Evolutionary conservation across 2,888 invertebrate genomes (phyloP).

Genomic region (Epirrhoe tristata): DNA sequence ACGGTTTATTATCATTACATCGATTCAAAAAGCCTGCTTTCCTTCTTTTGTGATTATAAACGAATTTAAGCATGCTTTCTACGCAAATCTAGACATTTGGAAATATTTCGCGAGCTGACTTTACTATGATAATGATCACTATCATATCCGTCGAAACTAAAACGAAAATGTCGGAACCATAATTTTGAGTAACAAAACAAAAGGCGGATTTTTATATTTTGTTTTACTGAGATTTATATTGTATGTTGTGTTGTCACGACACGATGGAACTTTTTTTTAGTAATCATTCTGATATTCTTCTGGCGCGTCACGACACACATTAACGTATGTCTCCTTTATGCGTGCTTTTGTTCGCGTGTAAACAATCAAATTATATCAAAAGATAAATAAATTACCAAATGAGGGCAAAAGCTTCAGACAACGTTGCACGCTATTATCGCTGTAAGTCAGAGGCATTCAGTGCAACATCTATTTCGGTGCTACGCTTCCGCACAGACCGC

Average conservation of each 20-base stretch:
- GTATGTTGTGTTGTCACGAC: too few species aligned
- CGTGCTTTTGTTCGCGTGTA: too few species aligned
- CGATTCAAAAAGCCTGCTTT: slow-evolving; percentile 41
- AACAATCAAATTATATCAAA: too few species aligned
- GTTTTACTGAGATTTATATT: too few species aligned
- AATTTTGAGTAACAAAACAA: too few species aligned
- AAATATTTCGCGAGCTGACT: not conserved
- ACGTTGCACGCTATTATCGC: slow-evolving; percentile 33
- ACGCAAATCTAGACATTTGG: not conserved
- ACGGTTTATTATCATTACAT: slow-evolving; percentile 54
- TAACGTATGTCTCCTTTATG: too few species aligned
- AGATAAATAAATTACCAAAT: slow-evolving; percentile 1
- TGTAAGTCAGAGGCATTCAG: slow-evolving; percentile 27
- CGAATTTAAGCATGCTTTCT: slow-evolving; percentile 11
- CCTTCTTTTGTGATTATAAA: slow-evolving; percentile 29
- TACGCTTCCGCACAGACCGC: slow-evolving; percentile 49
- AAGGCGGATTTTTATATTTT: too few species aligned
- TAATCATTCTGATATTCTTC: too few species aligned
- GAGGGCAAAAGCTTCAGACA: slow-evolving; percentile 20
- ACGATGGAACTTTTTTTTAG: too few species aligned
- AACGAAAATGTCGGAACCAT: not conserved
- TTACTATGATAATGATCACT: too few species aligned
- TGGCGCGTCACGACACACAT: too few species aligned
- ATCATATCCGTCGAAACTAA: not conserved
- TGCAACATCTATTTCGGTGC: slow-evolving; percentile 45